A percentile compares a stretch with the other conserved stretches of the same genome.
Evolutionary conservation across 2,888 invertebrate genomes (phyloP).

Genomic region (Thymelicus acteon): DNA sequence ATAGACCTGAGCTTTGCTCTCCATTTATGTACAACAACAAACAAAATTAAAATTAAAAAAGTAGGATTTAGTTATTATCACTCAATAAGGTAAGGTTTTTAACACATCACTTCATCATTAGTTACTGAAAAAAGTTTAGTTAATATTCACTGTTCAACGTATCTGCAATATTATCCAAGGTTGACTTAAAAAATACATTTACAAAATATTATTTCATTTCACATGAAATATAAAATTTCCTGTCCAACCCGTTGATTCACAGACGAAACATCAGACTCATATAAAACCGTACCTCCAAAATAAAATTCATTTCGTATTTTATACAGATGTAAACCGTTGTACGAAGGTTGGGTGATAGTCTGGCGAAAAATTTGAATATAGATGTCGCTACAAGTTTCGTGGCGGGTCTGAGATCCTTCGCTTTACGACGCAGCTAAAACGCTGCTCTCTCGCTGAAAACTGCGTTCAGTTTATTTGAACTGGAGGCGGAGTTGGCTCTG

Average conservation of each 20-base stretch:
- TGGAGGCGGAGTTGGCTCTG: conserved; percentile 72
- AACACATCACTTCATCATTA: too few species aligned
- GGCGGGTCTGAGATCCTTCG: conserved; percentile 65
- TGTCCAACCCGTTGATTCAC: background rate
- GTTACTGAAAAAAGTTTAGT: too few species aligned
- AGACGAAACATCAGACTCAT: conserved; percentile 44
- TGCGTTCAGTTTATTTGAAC: conserved; percentile 75
- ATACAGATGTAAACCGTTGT: conserved; percentile 70
- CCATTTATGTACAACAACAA: too few species aligned
- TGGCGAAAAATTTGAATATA: conserved; percentile 80
- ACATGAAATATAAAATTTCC: background rate
- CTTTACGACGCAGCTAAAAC: conserved; percentile 80
- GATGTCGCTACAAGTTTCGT: conserved; percentile 69
- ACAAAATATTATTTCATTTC: background rate
- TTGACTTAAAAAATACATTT: too few species aligned
- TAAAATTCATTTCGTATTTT: conserved; percentile 70
- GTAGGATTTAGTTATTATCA: too few species aligned
- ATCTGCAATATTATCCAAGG: too few species aligned
- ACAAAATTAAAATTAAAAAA: too few species aligned
- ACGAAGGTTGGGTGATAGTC: conserved; percentile 53
- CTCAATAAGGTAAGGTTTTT: too few species aligned
- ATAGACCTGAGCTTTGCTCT: too few species aligned
- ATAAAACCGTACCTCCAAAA: conserved; percentile 54
- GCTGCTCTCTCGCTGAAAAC: conserved; percentile 74
- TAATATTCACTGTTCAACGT: too few species aligned